Evolutionary conservation across 2,797 vertebrate genomes (phyloP), one percentile per base, ranked within the genome.

Genomic region (Rhyacichthys aspro): DNA sequence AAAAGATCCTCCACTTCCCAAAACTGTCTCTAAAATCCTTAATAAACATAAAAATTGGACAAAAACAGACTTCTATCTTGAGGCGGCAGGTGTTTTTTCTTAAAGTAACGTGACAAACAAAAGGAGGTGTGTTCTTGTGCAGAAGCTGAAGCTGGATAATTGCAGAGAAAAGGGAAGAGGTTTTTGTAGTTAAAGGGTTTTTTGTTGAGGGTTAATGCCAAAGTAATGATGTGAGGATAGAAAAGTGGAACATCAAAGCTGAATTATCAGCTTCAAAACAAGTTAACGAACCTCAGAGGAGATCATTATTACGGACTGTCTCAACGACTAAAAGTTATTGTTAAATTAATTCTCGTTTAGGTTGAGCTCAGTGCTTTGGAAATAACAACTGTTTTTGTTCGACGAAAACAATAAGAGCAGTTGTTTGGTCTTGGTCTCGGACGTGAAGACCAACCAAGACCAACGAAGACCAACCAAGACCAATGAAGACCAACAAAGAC

Each of bases 71-170:
- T 18, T n/a, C 63, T 45, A 59, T 34, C 14, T 17, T 16, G 53
- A 57, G 60, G 23, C 56, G 11, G 19, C 38, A 60, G 43, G 49
- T 53, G 28, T 10, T 16, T 11, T 2, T 50, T 49, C 38, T 59
- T 55, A 56, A 71, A 1, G 63, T 10, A 43, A 43, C 50, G 54
- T 7, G 59, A 36, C 67, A 78, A 63, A 84, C 77, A 86, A 85
- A 82, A 71, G 74, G 41, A 67, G 68, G 58, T 54, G 62, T 81
- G 75, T 80, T 83, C 66, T 69, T 58, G 42, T 86, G 85, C 68
- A 78, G 72, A 62, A 81, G 63, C 82, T 80, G 60, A 80, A 67
- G 76, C 43, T 41, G 69, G 70, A 72, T 86, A 86, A 85, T 80
- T 83, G 73, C 78, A 68, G 53, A 34, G 55, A 70, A n/a, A 64